These are phyloP conservation scores for Sebastes itinus DNA, from an alignment of 2,797 vertebrate species.

Conservation along the genomic window DNA sequence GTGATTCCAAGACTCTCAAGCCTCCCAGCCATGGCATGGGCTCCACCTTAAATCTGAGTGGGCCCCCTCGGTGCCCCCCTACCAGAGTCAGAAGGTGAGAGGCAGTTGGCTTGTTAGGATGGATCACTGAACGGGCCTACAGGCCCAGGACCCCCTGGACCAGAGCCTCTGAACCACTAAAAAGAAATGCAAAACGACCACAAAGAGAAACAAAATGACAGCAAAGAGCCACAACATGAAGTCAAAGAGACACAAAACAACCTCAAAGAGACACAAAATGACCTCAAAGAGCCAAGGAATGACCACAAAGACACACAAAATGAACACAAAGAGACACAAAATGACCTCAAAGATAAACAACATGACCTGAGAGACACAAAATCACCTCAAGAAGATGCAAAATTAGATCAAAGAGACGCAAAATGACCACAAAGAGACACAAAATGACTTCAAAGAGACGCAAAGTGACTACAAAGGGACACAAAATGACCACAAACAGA, in stretches of 20 bases:
- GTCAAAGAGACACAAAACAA: not conserved
- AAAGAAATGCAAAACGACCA: not conserved
- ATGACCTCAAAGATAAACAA: no score
- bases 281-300: not conserved
- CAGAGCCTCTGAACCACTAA: not conserved
- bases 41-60: no score
- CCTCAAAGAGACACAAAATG: not conserved
- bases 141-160: not conserved
- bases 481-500: not conserved
- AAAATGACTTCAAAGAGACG: accelerated
- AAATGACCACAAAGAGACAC: no score
- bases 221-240: not conserved
- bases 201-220: not conserved
- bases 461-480: accelerated
- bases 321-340: not conserved
- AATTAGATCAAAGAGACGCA: not conserved
- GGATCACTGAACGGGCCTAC: not conserved
- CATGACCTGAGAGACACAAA: accelerated
- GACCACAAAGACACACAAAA: not conserved
- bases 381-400: not conserved
- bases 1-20: not conserved
- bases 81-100: not conserved
- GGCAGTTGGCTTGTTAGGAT: not conserved
- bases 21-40: not conserved
- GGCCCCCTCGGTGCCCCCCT: not conserved